Conservation (phyloP, 1,140 invertebrate species). For the Fopius arisanus region DNA sequence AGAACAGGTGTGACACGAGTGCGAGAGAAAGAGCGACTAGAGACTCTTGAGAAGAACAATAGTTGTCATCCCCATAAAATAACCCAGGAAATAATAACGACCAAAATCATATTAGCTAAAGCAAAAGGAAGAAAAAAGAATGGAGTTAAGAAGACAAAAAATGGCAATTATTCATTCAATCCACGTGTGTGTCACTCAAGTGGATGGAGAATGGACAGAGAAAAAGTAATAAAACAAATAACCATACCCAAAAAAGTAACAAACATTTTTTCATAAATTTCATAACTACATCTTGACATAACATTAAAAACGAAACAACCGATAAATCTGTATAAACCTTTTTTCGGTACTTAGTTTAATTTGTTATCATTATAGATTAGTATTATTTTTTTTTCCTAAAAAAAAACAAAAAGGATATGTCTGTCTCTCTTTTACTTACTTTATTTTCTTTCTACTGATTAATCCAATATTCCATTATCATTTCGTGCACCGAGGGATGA, state of each 20-base stretch:
- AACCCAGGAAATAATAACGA: neutral
- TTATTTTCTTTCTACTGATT: slow-evolving; percentile 13
- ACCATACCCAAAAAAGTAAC: neutral
- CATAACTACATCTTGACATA: neutral
- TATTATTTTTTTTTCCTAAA: neutral
- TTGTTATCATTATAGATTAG: neutral
- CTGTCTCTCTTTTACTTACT: slow-evolving; percentile 7
- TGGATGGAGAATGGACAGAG: slow-evolving; percentile 5
- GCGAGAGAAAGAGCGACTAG: slow-evolving; percentile 24
- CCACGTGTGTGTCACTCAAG: neutral
- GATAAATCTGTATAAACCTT: neutral
- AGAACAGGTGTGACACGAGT: slow-evolving; percentile 17
- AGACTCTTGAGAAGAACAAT: slow-evolving; percentile 25
- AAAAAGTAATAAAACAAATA: neutral
- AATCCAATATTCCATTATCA: neutral
- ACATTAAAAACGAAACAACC: neutral
- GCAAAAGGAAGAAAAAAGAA: neutral
- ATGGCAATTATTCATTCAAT: neutral
- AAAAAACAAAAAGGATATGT: neutral
- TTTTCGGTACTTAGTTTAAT: slow-evolving; percentile 9
- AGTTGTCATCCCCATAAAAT: neutral
- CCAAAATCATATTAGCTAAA: neutral
- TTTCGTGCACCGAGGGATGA: neutral
- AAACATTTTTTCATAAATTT: neutral
- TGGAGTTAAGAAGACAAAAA: neutral